Conservation (phyloP, 1,140 invertebrate species). For the Oncopeltus fasciatus region DNA sequence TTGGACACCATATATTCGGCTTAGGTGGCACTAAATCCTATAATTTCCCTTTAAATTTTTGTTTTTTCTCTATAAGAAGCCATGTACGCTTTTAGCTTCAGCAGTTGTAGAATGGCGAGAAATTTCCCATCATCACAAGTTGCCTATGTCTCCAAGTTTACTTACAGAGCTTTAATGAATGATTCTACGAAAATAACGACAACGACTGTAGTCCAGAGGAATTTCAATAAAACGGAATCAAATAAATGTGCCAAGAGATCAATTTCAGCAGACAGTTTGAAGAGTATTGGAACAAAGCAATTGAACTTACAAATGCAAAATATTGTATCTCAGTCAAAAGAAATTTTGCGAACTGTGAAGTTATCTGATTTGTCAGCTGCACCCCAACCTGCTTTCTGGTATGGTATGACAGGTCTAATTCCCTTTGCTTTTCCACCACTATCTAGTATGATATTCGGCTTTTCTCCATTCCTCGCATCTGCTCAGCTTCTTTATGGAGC, state of each 20-base stretch:
- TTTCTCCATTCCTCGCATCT: conserved; percentile 14
- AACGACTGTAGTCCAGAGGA: background rate
- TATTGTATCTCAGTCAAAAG: background rate
- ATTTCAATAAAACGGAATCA: background rate
- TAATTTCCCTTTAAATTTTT: no score
- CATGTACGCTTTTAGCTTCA: background rate
- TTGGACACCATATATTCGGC: no score
- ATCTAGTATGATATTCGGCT: conserved; percentile 15
- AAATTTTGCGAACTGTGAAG: background rate
- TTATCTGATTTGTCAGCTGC: conserved; percentile 1
- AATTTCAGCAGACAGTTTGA: background rate
- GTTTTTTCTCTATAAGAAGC: no score
- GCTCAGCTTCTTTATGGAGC: conserved; percentile 19
- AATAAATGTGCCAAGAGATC: no score
- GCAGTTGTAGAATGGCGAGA: background rate
- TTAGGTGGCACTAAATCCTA: no score
- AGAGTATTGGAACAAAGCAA: background rate
- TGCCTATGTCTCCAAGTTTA: background rate
- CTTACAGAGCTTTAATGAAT: no score
- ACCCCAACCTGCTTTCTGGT: conserved; percentile 15
- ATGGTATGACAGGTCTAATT: conserved; percentile 19
- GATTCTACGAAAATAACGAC: background rate
- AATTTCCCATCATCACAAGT: background rate
- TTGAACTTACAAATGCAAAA: background rate
- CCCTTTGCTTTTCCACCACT: conserved; percentile 18